Conservation (phyloP, 2,888 invertebrate genomes). For the Apocheima hispidaria region DNA sequence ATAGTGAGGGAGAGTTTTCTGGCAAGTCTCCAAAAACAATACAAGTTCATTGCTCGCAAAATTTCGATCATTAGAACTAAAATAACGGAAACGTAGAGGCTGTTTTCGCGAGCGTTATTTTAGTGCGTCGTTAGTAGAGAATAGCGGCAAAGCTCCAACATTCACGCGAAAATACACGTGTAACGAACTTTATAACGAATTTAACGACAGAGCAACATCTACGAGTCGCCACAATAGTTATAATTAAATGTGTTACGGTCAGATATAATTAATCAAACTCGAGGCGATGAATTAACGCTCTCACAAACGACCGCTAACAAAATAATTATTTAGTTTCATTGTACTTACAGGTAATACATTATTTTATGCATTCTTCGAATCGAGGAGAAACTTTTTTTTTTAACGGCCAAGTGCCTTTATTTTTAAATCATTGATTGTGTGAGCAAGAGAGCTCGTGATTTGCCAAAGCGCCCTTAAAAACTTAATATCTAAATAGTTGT, state of each 20-base stretch:
- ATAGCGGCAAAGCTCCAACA: slow-evolving; percentile 9
- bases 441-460: too few relatives aligned
- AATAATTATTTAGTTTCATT: not conserved
- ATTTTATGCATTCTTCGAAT: not conserved
- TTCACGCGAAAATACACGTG: slow-evolving; percentile 8
- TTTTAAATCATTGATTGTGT: too few relatives aligned
- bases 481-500: too few relatives aligned
- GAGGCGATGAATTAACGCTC: not conserved
- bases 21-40: slow-evolving; percentile 35
- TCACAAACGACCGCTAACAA: not conserved
- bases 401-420: too few relatives aligned
- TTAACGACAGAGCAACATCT: not conserved
- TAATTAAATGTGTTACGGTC: not conserved
- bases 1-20: slow-evolving; percentile 18
- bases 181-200: slow-evolving; percentile 14
- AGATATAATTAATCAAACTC: not conserved
- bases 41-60: slow-evolving; percentile 41
- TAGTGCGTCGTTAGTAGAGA: slow-evolving; percentile 5
- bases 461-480: too few relatives aligned
- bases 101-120: slow-evolving; percentile 7
- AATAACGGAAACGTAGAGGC: slow-evolving; percentile 10
- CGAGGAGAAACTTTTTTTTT: too few relatives aligned
- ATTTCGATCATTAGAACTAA: slow-evolving; percentile 29
- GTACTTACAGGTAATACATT: not conserved
- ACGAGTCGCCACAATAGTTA: not conserved